Base-by-base conservation (phyloP, 2,888 invertebrate genomes). In the Noctua fimbriata region DNA sequence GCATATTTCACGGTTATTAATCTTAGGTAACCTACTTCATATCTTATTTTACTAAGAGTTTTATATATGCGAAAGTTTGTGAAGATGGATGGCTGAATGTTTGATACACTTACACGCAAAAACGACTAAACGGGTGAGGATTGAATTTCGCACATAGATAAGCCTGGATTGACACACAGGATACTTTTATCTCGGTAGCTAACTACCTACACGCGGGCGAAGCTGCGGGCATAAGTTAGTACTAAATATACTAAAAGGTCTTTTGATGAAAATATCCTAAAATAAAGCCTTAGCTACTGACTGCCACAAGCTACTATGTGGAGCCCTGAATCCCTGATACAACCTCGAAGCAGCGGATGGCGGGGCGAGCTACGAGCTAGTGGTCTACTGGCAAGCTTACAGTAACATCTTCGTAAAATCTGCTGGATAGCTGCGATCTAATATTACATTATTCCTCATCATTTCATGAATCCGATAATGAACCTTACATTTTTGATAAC, bases 401-500 rank as follows among this genome's bases (percentile, higher is more conserved):
- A 58, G 63, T 63, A 36, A 63, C 32, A 36, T 21, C 41, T 24
- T 66, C 21, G 21, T 5, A 24, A 28, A 71, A 60, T 60, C 21
- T 44, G 12, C 24, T 44, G 1, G 14, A 41, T 47, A 32, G 21
- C 0, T 21, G 7, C 32, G 18, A 73, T 9, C 6, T 24, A 32
- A 18, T 52, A 41, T 14, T 12, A 28, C 3, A 24, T 24, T 58
- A 24, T 16, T 32, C 6, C 24, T 32, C n/a, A 44, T 52, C 60
- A 36, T 21, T 79, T n/a, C 7, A 4, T 24, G 9, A 24, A 73
- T 28, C 28, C 5, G 41, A 65, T 36, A 55, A 24, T 44, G 3
- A 24, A 58, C 21, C 12, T 67, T 41, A 36, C 24, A 77, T 52
- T 63, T 49, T 69, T 36, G 28, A 52, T 55, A 71, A 65, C n/a